Evolutionary conservation across 2,888 invertebrate species (phyloP).

Genomic region (Temnothorax ravouxi): DNA sequence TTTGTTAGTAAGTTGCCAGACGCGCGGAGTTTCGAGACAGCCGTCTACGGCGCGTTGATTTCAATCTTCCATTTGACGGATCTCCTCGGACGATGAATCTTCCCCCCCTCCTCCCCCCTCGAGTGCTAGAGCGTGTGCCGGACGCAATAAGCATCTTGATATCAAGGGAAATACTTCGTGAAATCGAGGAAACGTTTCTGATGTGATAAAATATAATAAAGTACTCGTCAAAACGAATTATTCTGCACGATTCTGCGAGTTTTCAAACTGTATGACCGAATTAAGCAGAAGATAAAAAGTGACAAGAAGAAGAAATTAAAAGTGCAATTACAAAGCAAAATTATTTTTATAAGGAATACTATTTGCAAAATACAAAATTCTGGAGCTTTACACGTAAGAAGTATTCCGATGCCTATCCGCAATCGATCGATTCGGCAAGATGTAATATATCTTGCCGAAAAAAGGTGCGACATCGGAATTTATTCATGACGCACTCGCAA

Average conservation of each 20-base stretch:
- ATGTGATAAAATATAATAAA: background rate
- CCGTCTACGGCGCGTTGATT: slow-evolving; percentile 62
- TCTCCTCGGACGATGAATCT: slow-evolving; percentile 10
- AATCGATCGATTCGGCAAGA: slow-evolving; percentile 50
- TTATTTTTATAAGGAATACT: background rate
- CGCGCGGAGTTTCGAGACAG: slow-evolving; percentile 61
- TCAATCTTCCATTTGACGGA: slow-evolving; percentile 67
- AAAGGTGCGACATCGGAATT: slow-evolving; percentile 70
- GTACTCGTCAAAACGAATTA: background rate
- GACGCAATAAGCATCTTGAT: background rate
- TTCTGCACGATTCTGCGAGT: no score
- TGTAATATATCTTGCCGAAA: slow-evolving; percentile 67
- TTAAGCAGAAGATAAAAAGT: background rate
- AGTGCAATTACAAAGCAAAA: background rate
- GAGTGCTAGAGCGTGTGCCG: background rate
- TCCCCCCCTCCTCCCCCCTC: no score
- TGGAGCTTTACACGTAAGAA: background rate
- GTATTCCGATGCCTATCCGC: slow-evolving; percentile 46
- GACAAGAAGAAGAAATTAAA: background rate
- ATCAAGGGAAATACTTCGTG: background rate
- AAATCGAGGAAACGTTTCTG: background rate
- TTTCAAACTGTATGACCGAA: background rate
- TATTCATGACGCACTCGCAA: slow-evolving; percentile 66
- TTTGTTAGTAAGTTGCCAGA: slow-evolving; percentile 69
- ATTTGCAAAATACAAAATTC: slow-evolving; percentile 12